Evolutionary conservation across 2,113 vertebrate species (phyloP).

Genomic region (Struthidea cinerea): DNA sequence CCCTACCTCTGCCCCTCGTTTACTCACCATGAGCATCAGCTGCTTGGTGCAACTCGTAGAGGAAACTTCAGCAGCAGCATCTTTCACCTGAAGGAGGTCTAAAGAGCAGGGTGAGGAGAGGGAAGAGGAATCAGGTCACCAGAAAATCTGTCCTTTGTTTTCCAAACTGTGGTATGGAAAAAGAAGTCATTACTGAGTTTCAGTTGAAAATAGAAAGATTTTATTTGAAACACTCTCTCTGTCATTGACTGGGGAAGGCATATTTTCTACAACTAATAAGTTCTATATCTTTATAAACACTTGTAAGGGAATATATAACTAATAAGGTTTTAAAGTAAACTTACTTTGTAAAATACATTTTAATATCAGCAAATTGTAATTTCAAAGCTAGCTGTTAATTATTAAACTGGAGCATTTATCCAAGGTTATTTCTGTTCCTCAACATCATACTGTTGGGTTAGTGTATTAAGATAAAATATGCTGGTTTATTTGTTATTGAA

Average conservation of each 20-base stretch:
- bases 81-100: not conserved
- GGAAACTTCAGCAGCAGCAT: not conserved
- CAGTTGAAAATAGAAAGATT: not conserved
- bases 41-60: not conserved
- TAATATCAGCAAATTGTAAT: not conserved
- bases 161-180: not conserved
- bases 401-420: not conserved
- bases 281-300: not conserved
- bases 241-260: not conserved
- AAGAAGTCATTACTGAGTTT: not conserved
- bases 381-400: not conserved
- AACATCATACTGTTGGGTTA: not conserved
- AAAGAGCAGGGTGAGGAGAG: fast-evolving
- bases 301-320: not conserved
- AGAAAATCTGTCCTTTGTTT: not conserved
- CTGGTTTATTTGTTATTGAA: not conserved
- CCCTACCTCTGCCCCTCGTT: not conserved
- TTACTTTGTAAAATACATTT: not conserved
- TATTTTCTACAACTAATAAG: not conserved
- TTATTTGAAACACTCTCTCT: not conserved
- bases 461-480: not conserved
- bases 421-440: not conserved
- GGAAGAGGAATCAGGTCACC: not conserved
- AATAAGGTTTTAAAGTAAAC: not conserved
- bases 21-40: not conserved